phyloP scores from a whole-genome alignment of 2,113 vertebrate species.

The Chaetura pelagica region DNA sequence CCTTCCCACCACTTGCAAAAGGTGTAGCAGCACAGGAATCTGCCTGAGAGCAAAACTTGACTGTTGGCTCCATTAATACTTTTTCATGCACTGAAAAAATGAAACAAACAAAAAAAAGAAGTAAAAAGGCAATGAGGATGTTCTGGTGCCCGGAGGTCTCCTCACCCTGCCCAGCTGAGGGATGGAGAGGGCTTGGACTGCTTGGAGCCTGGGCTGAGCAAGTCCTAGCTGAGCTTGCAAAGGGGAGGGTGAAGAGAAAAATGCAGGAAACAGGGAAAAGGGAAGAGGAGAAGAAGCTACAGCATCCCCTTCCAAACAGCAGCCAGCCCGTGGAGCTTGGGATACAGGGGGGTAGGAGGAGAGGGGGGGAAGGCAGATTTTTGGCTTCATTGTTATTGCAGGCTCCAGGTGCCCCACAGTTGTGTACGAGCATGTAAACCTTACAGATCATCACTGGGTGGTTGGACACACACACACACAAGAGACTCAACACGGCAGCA shows the following conservation, averaged over 20 bases:
- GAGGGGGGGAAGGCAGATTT: slow-evolving; percentile 40
- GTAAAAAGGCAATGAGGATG: background rate
- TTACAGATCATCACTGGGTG: slow-evolving; percentile 10
- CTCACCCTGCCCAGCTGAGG: background rate
- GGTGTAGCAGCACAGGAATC: background rate
- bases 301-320: slow-evolving; percentile 6
- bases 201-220: background rate
- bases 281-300: background rate
- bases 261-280: rapidly evolving
- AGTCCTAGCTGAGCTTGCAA: background rate
- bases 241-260: background rate
- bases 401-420: slow-evolving; percentile 53
- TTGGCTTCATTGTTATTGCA: slow-evolving; percentile 77
- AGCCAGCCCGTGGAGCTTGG: slow-evolving; percentile 45
- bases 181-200: background rate
- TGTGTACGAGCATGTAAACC: slow-evolving; percentile 59
- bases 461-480: background rate
- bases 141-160: background rate
- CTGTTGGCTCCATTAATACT: background rate
- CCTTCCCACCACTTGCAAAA: background rate
- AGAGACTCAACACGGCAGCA: slow-evolving; percentile 70
- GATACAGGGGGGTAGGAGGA: background rate
- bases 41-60: background rate
- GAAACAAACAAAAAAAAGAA: background rate
- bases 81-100: slow-evolving; percentile 29